Base-by-base conservation (phyloP, 2,797 vertebrate species). In the Artibeus jamaicensis region DNA sequence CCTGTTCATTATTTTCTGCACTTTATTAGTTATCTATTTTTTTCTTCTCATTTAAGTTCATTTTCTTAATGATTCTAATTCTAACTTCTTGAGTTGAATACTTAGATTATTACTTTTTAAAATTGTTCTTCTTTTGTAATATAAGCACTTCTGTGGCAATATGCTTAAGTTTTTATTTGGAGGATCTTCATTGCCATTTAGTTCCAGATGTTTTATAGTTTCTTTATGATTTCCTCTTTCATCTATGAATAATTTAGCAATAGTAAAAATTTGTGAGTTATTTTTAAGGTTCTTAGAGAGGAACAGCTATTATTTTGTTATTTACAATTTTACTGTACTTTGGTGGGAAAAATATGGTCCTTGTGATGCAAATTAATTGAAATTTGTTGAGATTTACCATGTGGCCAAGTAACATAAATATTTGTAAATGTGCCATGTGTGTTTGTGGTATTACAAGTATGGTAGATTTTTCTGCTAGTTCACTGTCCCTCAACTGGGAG, bases 201-300 rank as follows among this genome's bases (percentile, higher is more conserved):
- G 34, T 95, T 87, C 32, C 65, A 65, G 39, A 50, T 84, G 11
- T 94, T 94, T 96, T 92, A 65, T 71, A 42, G 29, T 92, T 91
- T 91, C 68, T 90, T 81, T 76, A 39, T 55, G 37, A 94, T 94
- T 91, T 85, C 68, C 57, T 91, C 83, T 86, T 91, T 65, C 57
- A 70, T 67, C 53, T 32, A 87, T 93, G 57, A 96, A 94, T 94
- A 91, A 95, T 91, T 96, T 94, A 96, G 57, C 76, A 86, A 91
- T 81, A 81, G 37, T 81, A 59, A 32, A 59, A 59, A 59, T 71
- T 48, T 79, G 37, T 89, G 74, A 57, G 42, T 95, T 93, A 91
- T 84, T 97, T 96, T 93, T 84, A 89, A 95, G 68, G 24, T 77
- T 84, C 24, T 84, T 87, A 65, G 94, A 92, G 79, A 85, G 57